Percentiles rank a stretch among this genome's conserved stretches.
phyloP scores from a whole-genome alignment of 2,797 vertebrate species.

The Tenualosa thibaudeaui region DNA sequence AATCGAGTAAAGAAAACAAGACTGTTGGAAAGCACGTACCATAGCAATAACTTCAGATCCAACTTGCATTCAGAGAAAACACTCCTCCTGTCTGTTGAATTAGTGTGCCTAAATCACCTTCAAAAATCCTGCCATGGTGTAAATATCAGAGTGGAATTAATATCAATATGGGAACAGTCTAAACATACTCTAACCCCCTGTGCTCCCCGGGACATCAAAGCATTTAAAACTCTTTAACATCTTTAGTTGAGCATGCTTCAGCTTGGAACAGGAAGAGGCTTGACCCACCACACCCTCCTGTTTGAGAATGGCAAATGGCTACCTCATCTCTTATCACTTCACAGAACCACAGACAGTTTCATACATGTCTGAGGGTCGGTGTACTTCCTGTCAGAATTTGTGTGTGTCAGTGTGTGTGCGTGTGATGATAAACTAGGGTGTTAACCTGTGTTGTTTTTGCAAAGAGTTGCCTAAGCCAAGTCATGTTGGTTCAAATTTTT shows the following conservation, averaged over 20 bases:
- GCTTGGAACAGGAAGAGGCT: conserved; percentile 36
- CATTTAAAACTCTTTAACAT: neutral
- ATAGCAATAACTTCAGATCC: neutral
- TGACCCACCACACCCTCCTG: conserved; percentile 19
- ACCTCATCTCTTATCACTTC: neutral
- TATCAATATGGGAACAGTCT: neutral
- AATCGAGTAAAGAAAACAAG: neutral
- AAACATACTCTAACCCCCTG: neutral
- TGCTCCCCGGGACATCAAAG: conserved; percentile 2
- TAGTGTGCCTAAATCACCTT: neutral
- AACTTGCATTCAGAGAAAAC: neutral
- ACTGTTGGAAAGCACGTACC: neutral
- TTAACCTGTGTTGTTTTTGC: neutral
- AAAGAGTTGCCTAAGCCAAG: neutral
- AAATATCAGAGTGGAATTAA: neutral
- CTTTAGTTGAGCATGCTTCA: conserved; percentile 25
- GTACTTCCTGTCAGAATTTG: neutral
- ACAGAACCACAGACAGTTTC: neutral
- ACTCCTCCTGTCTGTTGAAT: neutral
- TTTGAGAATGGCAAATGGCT: neutral
- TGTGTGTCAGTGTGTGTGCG: neutral
- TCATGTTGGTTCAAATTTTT: conserved; percentile 14
- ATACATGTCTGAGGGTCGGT: neutral
- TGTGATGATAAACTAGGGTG: neutral
- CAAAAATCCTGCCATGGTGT: neutral